Evolutionary conservation across 1,140 invertebrate genomes (phyloP).

Genomic region (Drosophila erecta): DNA sequence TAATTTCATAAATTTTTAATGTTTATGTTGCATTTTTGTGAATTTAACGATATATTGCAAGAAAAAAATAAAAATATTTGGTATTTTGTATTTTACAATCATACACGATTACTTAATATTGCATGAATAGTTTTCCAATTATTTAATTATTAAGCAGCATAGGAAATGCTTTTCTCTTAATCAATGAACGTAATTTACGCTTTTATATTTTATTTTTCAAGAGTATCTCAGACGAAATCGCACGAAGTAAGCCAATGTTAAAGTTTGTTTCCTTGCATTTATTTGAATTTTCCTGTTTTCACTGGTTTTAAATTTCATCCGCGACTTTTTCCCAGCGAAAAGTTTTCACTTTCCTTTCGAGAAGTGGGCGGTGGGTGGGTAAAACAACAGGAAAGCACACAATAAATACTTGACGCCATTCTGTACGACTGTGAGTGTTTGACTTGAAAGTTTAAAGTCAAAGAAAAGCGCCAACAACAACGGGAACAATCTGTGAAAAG

Average conservation of each 20-base stretch:
- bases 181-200: no score
- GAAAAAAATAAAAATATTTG: no score
- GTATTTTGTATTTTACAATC: no score
- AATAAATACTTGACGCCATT: constrained; percentile 79
- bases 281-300: constrained; percentile 25
- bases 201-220: neutral
- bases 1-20: no score
- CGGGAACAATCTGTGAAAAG: constrained; percentile 41
- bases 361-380: neutral
- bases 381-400: constrained; percentile 52
- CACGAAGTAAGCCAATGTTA: neutral
- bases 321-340: constrained; percentile 61
- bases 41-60: no score
- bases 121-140: neutral
- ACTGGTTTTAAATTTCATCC: constrained; percentile 71
- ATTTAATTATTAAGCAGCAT: neutral
- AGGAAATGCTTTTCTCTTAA: no score
- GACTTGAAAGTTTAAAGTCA: constrained; percentile 68
- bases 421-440: constrained; percentile 45
- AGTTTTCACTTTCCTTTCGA: constrained; percentile 76
- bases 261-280: constrained; percentile 1
- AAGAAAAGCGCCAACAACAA: constrained; percentile 66
- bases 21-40: no score
- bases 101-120: no score
- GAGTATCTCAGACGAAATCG: neutral